Evolutionary conservation across 2,113 vertebrate genomes (phyloP), one percentile per base, ranked within the genome.

Genomic region (Typhlomys cinereus): DNA sequence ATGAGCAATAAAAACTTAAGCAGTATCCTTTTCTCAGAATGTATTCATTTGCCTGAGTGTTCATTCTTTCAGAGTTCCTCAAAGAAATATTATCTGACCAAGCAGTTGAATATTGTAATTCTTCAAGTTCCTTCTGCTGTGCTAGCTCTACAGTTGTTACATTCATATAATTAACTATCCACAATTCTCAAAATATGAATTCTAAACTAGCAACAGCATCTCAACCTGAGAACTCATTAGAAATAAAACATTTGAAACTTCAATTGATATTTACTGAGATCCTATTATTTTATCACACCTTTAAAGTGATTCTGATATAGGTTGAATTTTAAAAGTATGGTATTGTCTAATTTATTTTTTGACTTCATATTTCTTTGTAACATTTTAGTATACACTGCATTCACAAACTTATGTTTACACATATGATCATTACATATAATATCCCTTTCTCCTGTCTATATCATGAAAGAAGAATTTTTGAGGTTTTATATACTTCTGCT

Each of bases 261-360:
- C 0, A 1, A 0, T 21, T 3, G 13, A 12, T 18, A 21, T 27
- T 17, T 48, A 10, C 10, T 36, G 2, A 88, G 86, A 71, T 54
- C 21, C 5, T 31, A 3, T 66, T 4, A 27, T 7, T n/a, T n/a
- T n/a, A 57, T 64, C 1, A 34, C 39, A 4, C 0, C 46, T 73
- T 80, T 76, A 23, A 50, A 2, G 8, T 69, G 21, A 67, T 61
- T 93, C 36, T 44, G 15, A 59, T 44, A 11, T 18, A 41, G 62
- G 44, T 5, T 64, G 4, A 74, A 57, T 79, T 69, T 89, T 31
- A 70, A 8, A 91, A 52, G 2, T 20, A 5, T 23, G 25, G 1
- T 66, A 18, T 1, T 34, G 4, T 27, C 5, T 18, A 6, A 48
- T 82, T 57, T 79, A 78, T 66, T 66, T 7, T 67, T 79, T 62